These are phyloP conservation scores for Genyomyrus donnyi DNA, from an alignment of 2,113 vertebrate genomes.

Conservation along the genomic window DNA sequence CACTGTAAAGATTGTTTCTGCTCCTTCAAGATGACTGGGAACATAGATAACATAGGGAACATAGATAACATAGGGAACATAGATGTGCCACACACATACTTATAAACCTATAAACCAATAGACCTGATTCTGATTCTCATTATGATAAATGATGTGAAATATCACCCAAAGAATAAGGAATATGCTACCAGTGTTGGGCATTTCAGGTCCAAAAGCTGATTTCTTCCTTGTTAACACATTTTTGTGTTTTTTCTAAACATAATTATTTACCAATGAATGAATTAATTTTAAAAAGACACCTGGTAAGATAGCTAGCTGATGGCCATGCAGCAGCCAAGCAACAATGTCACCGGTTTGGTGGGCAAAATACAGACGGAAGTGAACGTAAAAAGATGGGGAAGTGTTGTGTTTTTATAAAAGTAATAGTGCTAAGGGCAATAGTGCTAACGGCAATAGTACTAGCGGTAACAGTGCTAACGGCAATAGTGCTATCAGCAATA, in stretches of 20 bases:
- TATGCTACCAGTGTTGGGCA: neutral
- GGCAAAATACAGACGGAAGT: neutral
- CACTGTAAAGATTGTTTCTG: neutral
- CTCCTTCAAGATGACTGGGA: neutral
- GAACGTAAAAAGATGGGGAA: neutral
- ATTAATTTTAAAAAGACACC: neutral
- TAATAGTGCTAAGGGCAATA: neutral
- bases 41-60: neutral
- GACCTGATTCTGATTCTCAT: too few relatives aligned
- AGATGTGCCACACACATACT: too few relatives aligned
- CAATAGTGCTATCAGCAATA: neutral
- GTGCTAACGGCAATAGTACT: too few relatives aligned
- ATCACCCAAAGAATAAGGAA: neutral
- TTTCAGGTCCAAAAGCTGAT: neutral
- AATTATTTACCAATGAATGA: neutral
- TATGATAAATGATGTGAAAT: neutral
- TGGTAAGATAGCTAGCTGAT: neutral
- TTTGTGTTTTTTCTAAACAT: neutral
- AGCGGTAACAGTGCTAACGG: too few relatives aligned
- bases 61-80: too few relatives aligned
- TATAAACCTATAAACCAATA: too few relatives aligned
- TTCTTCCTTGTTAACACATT: neutral
- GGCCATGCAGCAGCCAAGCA: neutral
- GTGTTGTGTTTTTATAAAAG: neutral
- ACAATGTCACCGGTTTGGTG: neutral